Base-by-base conservation (phyloP, 2,888 invertebrate species). In the Rotaria sp. region DNA sequence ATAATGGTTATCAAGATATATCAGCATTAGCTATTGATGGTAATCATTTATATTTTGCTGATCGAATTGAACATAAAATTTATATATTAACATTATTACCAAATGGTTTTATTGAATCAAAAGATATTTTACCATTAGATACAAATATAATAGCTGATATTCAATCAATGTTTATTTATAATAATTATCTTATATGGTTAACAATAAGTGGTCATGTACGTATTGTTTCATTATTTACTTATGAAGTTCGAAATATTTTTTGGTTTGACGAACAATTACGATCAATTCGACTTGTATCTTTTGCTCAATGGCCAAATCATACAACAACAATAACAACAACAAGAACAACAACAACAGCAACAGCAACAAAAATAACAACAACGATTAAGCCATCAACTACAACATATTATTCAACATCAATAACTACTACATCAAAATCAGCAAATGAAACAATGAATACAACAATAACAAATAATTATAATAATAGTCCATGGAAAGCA, bases 131-230 rank as follows among this genome's bases (percentile, higher is more conserved):
- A 80, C 45, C 80, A 45, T 80, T 80, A n/a, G 45, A 80, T 80
- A 45, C 24, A 41, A 45, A 10, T n/a, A 41, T 4, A n/a, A 45
- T 80, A 80, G 80, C 80, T 80, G 80, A 80, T 80, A 80, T 80
- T 45, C 80, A 80, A 26, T 80, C 80, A n/a, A 45, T 80, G 45
- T 11, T 80, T 26, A n/a, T 45, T 45, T 35, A 80, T 15, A 21
- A 80, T 26, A 1, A 80, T 45, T 38, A 80, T 80, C 13, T 80
- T 41, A 18, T 80, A 3, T 80, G 80, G 80, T 80, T 80, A 80
- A 80, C 80, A 80, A 15, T 5, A 26, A 80, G 41, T 80, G 80
- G 80, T 45, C 80, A 80, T 80, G 80, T 80, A n/a, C 80, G 80
- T 45, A 26, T 45, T 45, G 41, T n/a, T 26, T 80, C 80, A 41